phyloP scores from a whole-genome alignment of 2,797 vertebrate genomes.

The Falco biarmicus region DNA sequence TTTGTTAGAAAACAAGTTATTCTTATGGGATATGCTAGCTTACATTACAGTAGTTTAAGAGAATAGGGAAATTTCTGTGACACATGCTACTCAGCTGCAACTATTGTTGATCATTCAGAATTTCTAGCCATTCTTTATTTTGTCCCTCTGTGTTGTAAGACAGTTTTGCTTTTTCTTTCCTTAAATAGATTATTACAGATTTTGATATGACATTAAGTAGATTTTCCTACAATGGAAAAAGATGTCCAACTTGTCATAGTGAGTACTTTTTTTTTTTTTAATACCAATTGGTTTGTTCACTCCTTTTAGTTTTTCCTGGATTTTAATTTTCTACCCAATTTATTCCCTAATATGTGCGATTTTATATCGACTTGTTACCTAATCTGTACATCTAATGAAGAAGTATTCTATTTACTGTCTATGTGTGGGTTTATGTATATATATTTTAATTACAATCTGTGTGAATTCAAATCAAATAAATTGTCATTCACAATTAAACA shows the following conservation, averaged over 20 bases:
- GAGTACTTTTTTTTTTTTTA: slow-evolving; percentile 75
- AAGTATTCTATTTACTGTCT: not conserved
- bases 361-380: slow-evolving; percentile 9
- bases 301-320: slow-evolving; percentile 15
- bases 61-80: not conserved
- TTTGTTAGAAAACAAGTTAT: not conserved
- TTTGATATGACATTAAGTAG: slow-evolving; percentile 98
- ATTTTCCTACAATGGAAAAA: slow-evolving; percentile 91
- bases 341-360: not conserved
- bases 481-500: not conserved
- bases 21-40: not conserved
- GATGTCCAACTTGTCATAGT: slow-evolving; percentile 95
- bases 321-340: slow-evolving; percentile 22
- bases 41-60: not conserved
- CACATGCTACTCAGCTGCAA: not conserved
- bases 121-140: slow-evolving; percentile 52
- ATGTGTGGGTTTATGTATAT: not conserved
- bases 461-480: not conserved
- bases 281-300: slow-evolving; percentile 28
- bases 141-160: slow-evolving; percentile 24
- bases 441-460: not conserved
- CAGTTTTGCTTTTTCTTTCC: slow-evolving; percentile 61
- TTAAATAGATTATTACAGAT: slow-evolving; percentile 94
- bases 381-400: not conserved
- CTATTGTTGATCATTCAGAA: not conserved